Base-by-base conservation (phyloP, 2,888 invertebrate species). In the Girardia tigrina region DNA sequence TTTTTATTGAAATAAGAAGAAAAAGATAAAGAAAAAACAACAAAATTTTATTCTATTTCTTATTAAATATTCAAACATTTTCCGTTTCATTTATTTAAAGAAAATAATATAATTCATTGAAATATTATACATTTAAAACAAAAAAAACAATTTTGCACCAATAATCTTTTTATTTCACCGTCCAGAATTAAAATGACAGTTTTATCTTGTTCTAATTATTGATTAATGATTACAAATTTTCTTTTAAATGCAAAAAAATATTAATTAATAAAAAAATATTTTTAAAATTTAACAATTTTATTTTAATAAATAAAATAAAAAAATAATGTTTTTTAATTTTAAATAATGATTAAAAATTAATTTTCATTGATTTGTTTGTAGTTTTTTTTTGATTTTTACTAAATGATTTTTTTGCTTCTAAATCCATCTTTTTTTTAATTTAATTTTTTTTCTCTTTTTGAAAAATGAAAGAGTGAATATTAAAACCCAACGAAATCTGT, bases 401-500 rank as follows among this genome's bases (percentile, higher is more conserved):
- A n/a, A n/a, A n/a, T n/a, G n/a, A n/a, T n/a, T n/a, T n/a, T n/a
- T n/a, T n/a, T n/a, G n/a, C n/a, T n/a, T n/a, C n/a, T n/a, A n/a
- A n/a, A n/a, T n/a, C n/a, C n/a, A 56, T 20, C 56, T 20, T 20
- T 56, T 56, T 56, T 56, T n/a, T 56, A 4, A 56, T 56, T 56
- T 56, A 56, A 6, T n/a, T n/a, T n/a, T n/a, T n/a, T n/a, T n/a
- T n/a, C n/a, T n/a, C n/a, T n/a, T n/a, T n/a, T n/a, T n/a, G n/a
- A n/a, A n/a, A n/a, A n/a, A n/a, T 56, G 8, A 56, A 56, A 56
- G 56, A 56, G n/a, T 56, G 56, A 56, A 56, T 56, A 56, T 56
- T 56, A 56, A 56, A 56, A 56, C 56, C 56, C 56, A 56, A 56
- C n/a, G 56, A 56, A 56, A 56, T 56, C 56, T 56, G 56, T 56